Evolutionary conservation across 2,888 invertebrate genomes (phyloP).

Genomic region (Netelia inedita): DNA sequence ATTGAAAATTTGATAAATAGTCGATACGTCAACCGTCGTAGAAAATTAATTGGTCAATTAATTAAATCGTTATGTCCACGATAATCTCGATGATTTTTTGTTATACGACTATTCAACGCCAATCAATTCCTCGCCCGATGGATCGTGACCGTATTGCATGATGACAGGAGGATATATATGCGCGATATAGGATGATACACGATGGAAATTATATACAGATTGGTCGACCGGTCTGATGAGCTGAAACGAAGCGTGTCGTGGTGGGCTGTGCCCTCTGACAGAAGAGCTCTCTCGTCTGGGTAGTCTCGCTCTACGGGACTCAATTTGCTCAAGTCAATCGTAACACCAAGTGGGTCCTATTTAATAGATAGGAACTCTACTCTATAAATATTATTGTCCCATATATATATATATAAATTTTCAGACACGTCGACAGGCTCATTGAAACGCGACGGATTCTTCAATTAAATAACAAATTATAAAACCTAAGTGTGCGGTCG

Average conservation of each 20-base stretch:
- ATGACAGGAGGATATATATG: conserved; percentile 62
- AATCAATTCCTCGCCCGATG: conserved; percentile 46
- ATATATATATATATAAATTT: conserved; percentile 2
- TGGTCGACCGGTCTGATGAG: conserved; percentile 71
- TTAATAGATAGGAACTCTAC: conserved; percentile 68
- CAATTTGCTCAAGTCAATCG: conserved; percentile 78
- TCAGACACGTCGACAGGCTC: conserved; percentile 11
- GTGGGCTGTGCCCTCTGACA: conserved; percentile 58
- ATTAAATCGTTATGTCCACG: neutral
- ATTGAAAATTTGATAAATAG: neutral
- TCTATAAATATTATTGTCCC: conserved; percentile 10
- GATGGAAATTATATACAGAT: conserved; percentile 70
- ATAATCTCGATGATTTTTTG: neutral
- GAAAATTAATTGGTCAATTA: neutral
- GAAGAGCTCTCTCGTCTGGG: conserved; percentile 45
- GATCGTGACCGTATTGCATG: conserved; percentile 64
- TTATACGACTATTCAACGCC: neutral
- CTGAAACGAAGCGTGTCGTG: conserved; percentile 75
- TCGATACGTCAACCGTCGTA: neutral
- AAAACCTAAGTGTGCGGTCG: conserved; percentile 43
- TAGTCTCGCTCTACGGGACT: conserved; percentile 66
- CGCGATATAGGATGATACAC: conserved; percentile 34
- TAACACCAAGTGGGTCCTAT: conserved; percentile 76
- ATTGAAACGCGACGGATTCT: conserved; percentile 51
- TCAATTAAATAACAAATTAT: conserved; percentile 18